These are phyloP conservation scores for Gracilinanus agilis DNA, from an alignment of 2,113 vertebrate genomes.

Conservation along the genomic window DNA sequence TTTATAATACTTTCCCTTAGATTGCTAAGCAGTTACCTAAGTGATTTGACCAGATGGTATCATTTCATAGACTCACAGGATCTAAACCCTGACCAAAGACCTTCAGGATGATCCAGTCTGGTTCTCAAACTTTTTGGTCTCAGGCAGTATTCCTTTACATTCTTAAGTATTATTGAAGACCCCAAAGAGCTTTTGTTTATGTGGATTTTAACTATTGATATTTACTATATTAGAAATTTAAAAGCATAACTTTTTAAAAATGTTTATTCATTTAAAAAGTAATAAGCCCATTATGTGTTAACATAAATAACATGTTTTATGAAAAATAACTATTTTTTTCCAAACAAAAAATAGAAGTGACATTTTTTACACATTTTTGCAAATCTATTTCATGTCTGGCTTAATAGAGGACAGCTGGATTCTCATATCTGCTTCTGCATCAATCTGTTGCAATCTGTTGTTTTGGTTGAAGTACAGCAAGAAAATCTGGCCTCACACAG, in stretches of 20 bases:
- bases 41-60: not conserved
- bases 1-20: not conserved
- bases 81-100: not conserved
- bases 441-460: not conserved
- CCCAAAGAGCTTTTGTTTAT: not conserved
- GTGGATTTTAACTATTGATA: not conserved
- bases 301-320: not conserved
- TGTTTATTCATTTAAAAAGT: not conserved
- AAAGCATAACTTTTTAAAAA: not conserved
- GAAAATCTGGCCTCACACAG: not conserved
- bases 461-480: not conserved
- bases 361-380: not conserved
- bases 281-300: not conserved
- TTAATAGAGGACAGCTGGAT: not conserved
- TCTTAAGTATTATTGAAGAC: not conserved
- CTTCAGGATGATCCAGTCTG: not conserved
- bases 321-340: not conserved
- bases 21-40: not conserved
- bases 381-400: not conserved
- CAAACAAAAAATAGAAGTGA: not conserved
- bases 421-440: not conserved
- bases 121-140: not conserved
- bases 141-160: not conserved
- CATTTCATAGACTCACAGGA: not conserved
- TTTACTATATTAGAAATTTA: not conserved